Evolutionary conservation across 2,888 invertebrate species (phyloP), one percentile per base, ranked within the genome.

Genomic region (Drosophila borborema): DNA sequence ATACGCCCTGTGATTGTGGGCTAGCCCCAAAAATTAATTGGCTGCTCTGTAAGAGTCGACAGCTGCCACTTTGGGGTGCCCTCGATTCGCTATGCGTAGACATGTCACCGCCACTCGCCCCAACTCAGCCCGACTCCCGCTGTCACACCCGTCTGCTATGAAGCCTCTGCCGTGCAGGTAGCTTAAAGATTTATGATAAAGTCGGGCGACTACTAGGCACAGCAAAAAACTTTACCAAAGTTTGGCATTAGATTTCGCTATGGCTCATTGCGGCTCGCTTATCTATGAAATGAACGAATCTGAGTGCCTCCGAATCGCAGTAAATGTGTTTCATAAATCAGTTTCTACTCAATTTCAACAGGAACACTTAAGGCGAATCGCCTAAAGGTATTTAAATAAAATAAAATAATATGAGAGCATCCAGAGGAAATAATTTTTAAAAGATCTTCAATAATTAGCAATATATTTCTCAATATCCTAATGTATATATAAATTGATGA

Each of bases 121-220:
- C 40, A 16, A 14, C 23, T 1, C 20, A 4, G 16, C 16, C 4
- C 28, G 18, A 3, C 10, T 12, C 20, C 45, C 20, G 5, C 23
- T 9, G 7, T 14, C 31, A 31, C 18, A 49, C 12, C 34, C 49
- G 40, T 34, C 51, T 18, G 12, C 36, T 14, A 8, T 18, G 14
- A 28, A 8, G 43, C 31, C 59, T 55, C 43, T 38, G 20, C 51
- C 20, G 58, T 49, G 36, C 65, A 76, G 77, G 72, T 74, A 75
- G 85, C 87, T 81, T 80, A 81, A 89, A 87, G 89, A 85, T 84
- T 89, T 89, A 89, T 89, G 82, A 77, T 84, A 81, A 86, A 86
- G 77, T 73, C 81, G 76, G 59, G 43, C 70, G 55, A 66, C 58
- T 59, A 61, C 66, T 28, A 60, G 66, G 65, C 64, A 63, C 65